These are phyloP conservation scores for Mus pahari DNA, from an alignment of 2,113 vertebrate genomes.

Conservation along the genomic window DNA sequence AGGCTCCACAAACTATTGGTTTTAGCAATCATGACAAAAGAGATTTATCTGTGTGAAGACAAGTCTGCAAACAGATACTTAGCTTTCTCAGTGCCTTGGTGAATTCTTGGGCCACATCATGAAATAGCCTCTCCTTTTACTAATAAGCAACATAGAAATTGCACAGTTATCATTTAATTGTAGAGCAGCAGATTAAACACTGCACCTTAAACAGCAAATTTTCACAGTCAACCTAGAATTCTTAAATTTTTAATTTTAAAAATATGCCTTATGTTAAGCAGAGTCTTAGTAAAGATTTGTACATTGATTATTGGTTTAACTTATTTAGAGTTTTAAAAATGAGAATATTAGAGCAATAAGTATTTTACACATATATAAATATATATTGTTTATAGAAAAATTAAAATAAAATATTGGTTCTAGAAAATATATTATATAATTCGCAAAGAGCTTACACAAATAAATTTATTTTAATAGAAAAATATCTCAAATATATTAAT, in stretches of 20 bases:
- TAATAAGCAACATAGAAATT: not conserved
- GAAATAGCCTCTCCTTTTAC: not conserved
- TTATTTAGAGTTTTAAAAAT: not conserved
- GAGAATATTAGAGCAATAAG: not conserved
- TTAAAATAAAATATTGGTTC: not conserved
- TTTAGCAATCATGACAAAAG: not conserved
- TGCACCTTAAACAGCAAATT: not conserved
- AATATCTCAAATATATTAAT: not conserved
- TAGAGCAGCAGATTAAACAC: not conserved
- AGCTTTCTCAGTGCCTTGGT: not conserved
- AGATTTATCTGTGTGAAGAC: not conserved
- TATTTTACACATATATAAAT: not conserved
- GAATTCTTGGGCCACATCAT: not conserved
- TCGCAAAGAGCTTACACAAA: not conserved
- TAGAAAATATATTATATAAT: not conserved
- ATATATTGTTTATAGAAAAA: not conserved
- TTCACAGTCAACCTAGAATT: not conserved
- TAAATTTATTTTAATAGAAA: not conserved
- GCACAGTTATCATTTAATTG: not conserved
- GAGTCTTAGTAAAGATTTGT: not conserved
- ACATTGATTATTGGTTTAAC: not conserved
- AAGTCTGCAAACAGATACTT: not conserved
- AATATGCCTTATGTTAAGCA: not conserved
- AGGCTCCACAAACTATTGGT: no score
- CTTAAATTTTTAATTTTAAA: not conserved